A percentile compares a stretch with the other conserved stretches of the same genome.
These are phyloP conservation scores for Bovichtus diacanthus DNA, from an alignment of 2,797 vertebrate genomes.

Conservation along the genomic window DNA sequence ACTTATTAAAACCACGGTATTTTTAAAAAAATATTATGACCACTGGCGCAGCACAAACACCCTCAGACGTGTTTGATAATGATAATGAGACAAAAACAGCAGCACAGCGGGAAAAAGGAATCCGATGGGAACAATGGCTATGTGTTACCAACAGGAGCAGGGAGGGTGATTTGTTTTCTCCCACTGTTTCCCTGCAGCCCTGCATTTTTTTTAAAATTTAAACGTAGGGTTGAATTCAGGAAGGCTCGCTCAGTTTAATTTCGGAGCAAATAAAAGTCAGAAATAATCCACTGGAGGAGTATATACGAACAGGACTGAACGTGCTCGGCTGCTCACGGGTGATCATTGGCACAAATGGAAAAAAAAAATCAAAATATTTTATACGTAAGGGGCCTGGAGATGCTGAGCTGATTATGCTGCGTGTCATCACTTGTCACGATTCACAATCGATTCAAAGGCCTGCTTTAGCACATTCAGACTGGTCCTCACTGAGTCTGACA, in stretches of 20 bases:
- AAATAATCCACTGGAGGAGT: slow-evolving; percentile 59
- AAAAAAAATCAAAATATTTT: no score
- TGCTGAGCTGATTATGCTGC: neutral
- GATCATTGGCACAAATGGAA: slow-evolving; percentile 20
- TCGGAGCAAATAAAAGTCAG: slow-evolving; percentile 59
- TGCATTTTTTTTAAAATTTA: slow-evolving; percentile 52
- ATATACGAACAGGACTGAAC: slow-evolving; percentile 26
- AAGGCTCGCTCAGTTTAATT: slow-evolving; percentile 60
- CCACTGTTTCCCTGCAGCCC: slow-evolving; percentile 39
- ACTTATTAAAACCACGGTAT: neutral
- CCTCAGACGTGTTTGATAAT: slow-evolving; percentile 29
- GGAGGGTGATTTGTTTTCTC: slow-evolving; percentile 60
- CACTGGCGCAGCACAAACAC: slow-evolving; percentile 6
- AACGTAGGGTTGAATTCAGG: slow-evolving; percentile 61
- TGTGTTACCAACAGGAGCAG: slow-evolving; percentile 35
- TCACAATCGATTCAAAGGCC: slow-evolving; percentile 8
- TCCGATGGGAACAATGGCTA: slow-evolving; percentile 22
- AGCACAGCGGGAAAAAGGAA: slow-evolving; percentile 21
- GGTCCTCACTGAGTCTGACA: slow-evolving; percentile 12
- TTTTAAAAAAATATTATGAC: slow-evolving; percentile 19
- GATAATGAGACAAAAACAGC: slow-evolving; percentile 52
- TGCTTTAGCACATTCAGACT: slow-evolving; percentile 13
- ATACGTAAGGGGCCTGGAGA: slow-evolving; percentile 12
- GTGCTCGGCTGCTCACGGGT: slow-evolving; percentile 17
- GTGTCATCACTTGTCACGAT: slow-evolving; percentile 3